phyloP scores from a whole-genome alignment of 2,888 invertebrate genomes.

The Latheticus oryzae region DNA sequence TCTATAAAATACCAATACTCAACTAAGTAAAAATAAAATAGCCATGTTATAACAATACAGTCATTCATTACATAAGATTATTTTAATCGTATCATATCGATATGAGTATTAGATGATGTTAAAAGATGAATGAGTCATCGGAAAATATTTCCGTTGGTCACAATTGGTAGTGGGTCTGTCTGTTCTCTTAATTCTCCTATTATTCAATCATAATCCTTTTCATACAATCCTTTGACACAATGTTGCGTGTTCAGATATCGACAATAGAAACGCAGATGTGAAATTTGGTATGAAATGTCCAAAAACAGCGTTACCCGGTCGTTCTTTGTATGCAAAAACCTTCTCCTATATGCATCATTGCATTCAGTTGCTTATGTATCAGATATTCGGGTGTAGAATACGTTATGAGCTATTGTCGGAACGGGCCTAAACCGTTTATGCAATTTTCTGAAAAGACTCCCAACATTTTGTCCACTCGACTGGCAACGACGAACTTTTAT shows the following conservation, averaged over 20 bases:
- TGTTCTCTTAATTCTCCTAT: conserved; percentile 30
- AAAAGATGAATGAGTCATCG: conserved; percentile 19
- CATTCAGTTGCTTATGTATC: conserved; percentile 41
- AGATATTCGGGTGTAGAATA: conserved; percentile 39
- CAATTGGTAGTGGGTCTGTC: conserved; percentile 28
- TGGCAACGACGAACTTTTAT: conserved; percentile 18
- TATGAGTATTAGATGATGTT: conserved; percentile 4
- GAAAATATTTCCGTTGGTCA: conserved; percentile 1
- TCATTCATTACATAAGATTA: neutral
- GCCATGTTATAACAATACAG: conserved; percentile 4
- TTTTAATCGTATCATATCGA: neutral
- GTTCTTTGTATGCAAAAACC: conserved; percentile 43
- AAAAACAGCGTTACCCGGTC: conserved; percentile 33
- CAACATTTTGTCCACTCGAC: conserved; percentile 10
- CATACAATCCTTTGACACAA: conserved; percentile 41
- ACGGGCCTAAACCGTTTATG: conserved; percentile 34
- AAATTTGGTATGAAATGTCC: conserved; percentile 40
- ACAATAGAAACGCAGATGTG: conserved; percentile 41
- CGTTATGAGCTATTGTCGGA: conserved; percentile 39
- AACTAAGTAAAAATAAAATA: conserved; percentile 18
- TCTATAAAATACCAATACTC: conserved; percentile 37
- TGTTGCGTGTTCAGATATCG: conserved; percentile 33
- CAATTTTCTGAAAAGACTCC: conserved; percentile 27
- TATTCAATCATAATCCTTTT: conserved; percentile 42
- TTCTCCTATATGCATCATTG: conserved; percentile 41